Evolutionary conservation across 1,140 invertebrate species (phyloP), one percentile per base, ranked within the genome.

Genomic region (Pseudoatta argentina): DNA sequence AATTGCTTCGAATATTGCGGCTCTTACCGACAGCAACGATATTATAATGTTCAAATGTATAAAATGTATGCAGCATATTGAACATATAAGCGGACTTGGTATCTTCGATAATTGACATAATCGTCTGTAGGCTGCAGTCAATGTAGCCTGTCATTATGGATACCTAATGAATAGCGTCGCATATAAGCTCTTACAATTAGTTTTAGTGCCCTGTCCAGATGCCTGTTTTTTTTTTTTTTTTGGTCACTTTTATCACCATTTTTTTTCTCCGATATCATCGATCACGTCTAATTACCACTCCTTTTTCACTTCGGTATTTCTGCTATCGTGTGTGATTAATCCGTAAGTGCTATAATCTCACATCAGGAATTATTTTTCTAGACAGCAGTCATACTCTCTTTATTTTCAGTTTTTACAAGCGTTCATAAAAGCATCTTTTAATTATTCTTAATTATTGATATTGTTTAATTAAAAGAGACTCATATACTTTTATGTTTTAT

Each of bases 31-130:
- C 51, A 18, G 27, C 55, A 30, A 83, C 71, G 27, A n/a, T 30
- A 10, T 61, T 63, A 30, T 7, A 57, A n/a, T 39, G 76, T 64
- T 71, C 48, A 85, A 55, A 53, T 39, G 34, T 66, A 21, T 16
- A 39, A 71, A 39, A 53, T 57, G 78, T 61, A 63, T 24, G 63
- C 57, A n/a, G 81, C 59, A 59, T 71, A 73, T 85, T 53, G 79
- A 91, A 83, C 8, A 51, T 78, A 67, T 81, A 73, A 90, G 83
- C 75, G 85, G 63, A 24, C 61, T 27, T 59, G 59, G 51, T 79
- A 87, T 91, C 71, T 82, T 21, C 81, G 85, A 86, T 92, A 92
- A 92, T 92, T 92, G 88, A 88, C 77, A 69, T 89, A 92, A 92
- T 92, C 86, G 81, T 57, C 64, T 85, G 78, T 76, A 86, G 89